A percentile compares a stretch with the other conserved stretches of the same genome.
Conservation (phyloP, 1,140 invertebrate genomes). For the Drosophila kikkawai region DNA sequence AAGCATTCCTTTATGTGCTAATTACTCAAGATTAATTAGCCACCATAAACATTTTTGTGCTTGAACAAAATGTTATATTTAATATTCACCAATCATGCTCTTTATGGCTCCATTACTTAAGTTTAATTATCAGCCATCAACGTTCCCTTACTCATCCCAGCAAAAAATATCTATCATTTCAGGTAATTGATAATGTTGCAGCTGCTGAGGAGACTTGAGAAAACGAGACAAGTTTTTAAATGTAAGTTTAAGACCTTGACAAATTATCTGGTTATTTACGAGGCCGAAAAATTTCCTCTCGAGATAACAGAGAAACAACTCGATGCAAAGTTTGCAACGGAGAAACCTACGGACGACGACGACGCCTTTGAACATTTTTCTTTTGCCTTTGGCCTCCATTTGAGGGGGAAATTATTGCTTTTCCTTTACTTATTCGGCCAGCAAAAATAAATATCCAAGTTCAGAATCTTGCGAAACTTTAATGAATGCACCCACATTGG, state of each 20-base stretch:
- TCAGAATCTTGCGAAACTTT: constrained; percentile 26
- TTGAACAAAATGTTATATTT: constrained; percentile 1
- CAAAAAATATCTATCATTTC: not conserved
- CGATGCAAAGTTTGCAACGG: constrained; percentile 37
- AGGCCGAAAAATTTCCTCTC: constrained; percentile 26
- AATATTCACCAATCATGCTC: constrained; percentile 9
- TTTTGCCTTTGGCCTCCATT: constrained; percentile 25
- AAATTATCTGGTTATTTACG: constrained; percentile 53
- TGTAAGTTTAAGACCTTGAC: constrained; percentile 45
- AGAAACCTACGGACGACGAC: constrained; percentile 3
- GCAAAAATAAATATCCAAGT: constrained; percentile 43
- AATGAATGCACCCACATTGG: constrained; percentile 30
- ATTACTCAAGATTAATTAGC: constrained; percentile 12
- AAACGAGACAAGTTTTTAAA: constrained; percentile 23
- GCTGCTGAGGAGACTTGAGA: constrained; percentile 4
- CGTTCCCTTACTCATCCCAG: constrained; percentile 1
- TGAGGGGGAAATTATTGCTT: constrained; percentile 35
- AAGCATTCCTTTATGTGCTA: not conserved
- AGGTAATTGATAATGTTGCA: constrained; percentile 29
- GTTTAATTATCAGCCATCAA: constrained; percentile 6
- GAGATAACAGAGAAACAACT: constrained; percentile 35
- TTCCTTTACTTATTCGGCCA: constrained; percentile 8
- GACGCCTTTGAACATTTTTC: constrained; percentile 34
- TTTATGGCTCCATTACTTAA: constrained; percentile 15
- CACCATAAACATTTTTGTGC: not conserved